A percentile compares a stretch with the other conserved stretches of the same genome.
Conservation (phyloP, 2,113 vertebrate genomes). For the Caranx melampygus region DNA sequence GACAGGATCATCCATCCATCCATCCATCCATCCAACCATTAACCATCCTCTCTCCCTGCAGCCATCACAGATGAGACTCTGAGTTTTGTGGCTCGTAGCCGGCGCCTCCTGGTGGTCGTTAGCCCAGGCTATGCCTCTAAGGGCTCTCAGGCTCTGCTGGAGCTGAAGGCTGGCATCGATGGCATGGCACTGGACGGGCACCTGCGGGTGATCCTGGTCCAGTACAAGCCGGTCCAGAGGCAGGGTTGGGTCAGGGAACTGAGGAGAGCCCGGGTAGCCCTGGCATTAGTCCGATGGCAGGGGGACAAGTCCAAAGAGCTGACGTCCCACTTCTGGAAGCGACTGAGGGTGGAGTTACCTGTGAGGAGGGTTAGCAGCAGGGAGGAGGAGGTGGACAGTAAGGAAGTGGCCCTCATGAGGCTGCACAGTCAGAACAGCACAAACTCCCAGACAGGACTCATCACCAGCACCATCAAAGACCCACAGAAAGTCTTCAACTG, state of each 20-base stretch:
- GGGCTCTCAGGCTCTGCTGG: conserved; percentile 95
- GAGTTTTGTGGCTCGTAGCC: conserved; percentile 94
- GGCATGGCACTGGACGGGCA: conserved; percentile 89
- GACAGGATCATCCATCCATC: conserved; percentile 2
- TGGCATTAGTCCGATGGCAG: conserved; percentile 93
- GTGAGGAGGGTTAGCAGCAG: conserved; percentile 74
- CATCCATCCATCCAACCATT: conserved; percentile 17
- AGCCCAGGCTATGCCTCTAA: conserved; percentile 90
- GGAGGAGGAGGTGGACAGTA: not conserved
- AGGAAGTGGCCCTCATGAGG: conserved; percentile 56
- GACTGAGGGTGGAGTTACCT: conserved; percentile 91
- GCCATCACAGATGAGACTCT: conserved; percentile 98
- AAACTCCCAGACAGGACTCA: conserved; percentile 65
- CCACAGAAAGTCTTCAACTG: conserved; percentile 35
- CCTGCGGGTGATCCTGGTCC: conserved; percentile 94
- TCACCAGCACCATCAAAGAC: conserved; percentile 38
- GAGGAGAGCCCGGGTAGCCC: conserved; percentile 87
- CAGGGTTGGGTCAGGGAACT: conserved; percentile 90
- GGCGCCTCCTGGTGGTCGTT: conserved; percentile 92
- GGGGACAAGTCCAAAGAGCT: conserved; percentile 91
- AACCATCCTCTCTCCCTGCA: conserved; percentile 80
- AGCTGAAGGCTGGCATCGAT: conserved; percentile 95
- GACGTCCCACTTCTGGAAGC: conserved; percentile 93
- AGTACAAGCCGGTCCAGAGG: conserved; percentile 89
- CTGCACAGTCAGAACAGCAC: conserved; percentile 66